Base-by-base conservation (phyloP, 1,140 invertebrate genomes). In the Sipha flava region DNA sequence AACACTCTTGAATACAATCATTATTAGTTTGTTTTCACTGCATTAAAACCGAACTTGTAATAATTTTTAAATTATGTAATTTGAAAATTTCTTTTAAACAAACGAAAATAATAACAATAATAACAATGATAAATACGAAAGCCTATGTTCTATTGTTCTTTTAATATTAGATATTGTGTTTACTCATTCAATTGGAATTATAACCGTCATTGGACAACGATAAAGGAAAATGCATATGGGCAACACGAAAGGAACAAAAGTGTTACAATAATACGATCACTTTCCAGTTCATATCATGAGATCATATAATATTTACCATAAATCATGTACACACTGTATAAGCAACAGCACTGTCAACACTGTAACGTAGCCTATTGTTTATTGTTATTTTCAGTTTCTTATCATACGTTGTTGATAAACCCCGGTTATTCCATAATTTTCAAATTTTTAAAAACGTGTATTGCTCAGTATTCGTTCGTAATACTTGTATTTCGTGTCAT, bases 161-260 rank as follows among this genome's bases (percentile, higher is more conserved):
- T 59, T 31, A 59, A 66, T 66, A 66, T 29, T 47, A 59, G 7
- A 16, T 57, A 75, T 59, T 43, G 37, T 77, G 34, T 59, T 59
- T 77, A 59, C 34, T 43, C 73, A 77, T 77, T 57, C 73, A 57
- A 77, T 77, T 77, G 73, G 73, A 77, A 77, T 59, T 77, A 34
- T 77, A 77, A 77, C 73, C 73, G 73, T 77, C 73, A 77, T 77
- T 77, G 73, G 73, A 29, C 52, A 57, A 18, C 73, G 73, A 77
- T 77, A 77, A 77, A 59, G 52, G 34, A 40, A 29, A 43, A 45
- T 1, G 43, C 29, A 45, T 70, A 40, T 5, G n/a, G 62, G 34
- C 62, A 66, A 23, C 16, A 14, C 1, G 64, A 10, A 9, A 6
- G n/a, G 59, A 66, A 66, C 64, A 66, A 66, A 59, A 66, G 64